phyloP scores from a whole-genome alignment of 2,797 vertebrate species.

The Pseudocheirus occidentalis region DNA sequence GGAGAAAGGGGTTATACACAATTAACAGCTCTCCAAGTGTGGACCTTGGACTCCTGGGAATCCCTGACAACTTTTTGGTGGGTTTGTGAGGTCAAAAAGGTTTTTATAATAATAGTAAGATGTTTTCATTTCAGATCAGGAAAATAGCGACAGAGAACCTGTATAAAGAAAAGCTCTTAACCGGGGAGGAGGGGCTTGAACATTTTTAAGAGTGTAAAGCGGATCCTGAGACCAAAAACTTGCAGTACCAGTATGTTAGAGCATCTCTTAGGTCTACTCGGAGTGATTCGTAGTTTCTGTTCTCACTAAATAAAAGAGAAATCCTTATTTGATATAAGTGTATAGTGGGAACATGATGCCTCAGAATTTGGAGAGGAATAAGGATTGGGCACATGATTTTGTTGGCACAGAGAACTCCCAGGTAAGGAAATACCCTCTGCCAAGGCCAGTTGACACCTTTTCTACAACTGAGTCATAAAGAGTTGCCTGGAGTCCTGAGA shows the following conservation, averaged over 20 bases:
- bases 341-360: not conserved
- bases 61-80: not conserved
- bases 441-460: not conserved
- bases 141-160: not conserved
- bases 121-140: not conserved
- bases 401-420: not conserved
- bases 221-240: not conserved
- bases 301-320: not conserved
- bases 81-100: not conserved
- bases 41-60: not conserved
- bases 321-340: not conserved
- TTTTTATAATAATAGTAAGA: not conserved
- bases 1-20: not conserved
- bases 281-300: not conserved
- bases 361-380: not conserved
- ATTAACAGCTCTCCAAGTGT: not conserved
- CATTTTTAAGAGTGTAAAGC: not conserved
- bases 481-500: not conserved
- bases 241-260: not conserved
- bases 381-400: not conserved
- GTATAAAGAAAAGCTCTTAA: not conserved
- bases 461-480: not conserved
- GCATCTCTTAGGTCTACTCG: not conserved
- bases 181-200: not conserved
- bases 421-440: not conserved